Evolutionary conservation across 2,888 invertebrate species (phyloP), one percentile per base, ranked within the genome.

Genomic region (Drosophila trichaetosa): DNA sequence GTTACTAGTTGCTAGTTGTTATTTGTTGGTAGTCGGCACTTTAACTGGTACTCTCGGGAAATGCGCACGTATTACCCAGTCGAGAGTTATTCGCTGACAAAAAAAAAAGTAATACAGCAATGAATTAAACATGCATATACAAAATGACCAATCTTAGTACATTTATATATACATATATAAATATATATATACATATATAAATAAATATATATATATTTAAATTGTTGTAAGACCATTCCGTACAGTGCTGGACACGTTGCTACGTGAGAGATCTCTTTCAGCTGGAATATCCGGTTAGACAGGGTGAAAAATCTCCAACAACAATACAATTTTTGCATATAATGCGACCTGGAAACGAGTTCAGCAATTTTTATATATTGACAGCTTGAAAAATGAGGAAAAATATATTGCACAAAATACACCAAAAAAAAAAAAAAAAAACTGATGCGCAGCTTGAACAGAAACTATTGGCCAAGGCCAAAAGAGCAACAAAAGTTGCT

Each of bases 401-500:
- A 77, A 80, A 69, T 80, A 42, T 67, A 75, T 80, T 80, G 75
- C 65, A 76, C 56, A 74, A 80, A 81, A 53, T n/a, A 5, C 21
- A 31, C 27, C n/a, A 33, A 46, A 42, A 33, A 21, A 13, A 31
- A 48, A n/a, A 8, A 16, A 24, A 21, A 51, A 59, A 24, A 59
- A 24, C 53, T 21, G 66, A 56, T 65, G 71, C 42, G 57, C 68
- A 33, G 56, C 5, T 46, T 57, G 38, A 53, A 58, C 40, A 36
- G n/a, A 34, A 53, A 54, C 67, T 63, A 48, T 48, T 54, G 61
- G 27, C 42, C 68, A 59, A 72, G 62, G 46, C 51, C 59, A 62
- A 61, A 48, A 70, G 61, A 71, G 69, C 64, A 74, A 62, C 73
- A 83, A 85, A 84, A 87, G 81, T 82, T 78, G 87, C 79, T 82